Base-by-base conservation (phyloP, 2,113 vertebrate species). In the Kryptolebias marmoratus region DNA sequence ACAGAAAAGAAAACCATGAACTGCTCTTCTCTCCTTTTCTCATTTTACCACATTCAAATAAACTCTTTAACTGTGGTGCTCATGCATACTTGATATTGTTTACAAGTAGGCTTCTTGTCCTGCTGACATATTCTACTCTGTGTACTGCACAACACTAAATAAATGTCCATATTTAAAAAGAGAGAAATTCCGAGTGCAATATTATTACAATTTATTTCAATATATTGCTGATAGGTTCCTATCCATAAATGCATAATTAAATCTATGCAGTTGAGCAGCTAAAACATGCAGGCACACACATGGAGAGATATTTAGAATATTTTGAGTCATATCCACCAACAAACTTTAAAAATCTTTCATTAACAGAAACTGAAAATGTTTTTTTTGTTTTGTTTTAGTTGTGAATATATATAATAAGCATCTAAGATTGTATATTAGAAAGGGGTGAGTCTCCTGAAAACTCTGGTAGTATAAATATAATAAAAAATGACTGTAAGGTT, bases 1-100 rank as follows among this genome's bases (percentile, higher is more conserved):
- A 73, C 56, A 36, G 28, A 56, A 76, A 59, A 48, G 30, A 79
- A 65, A 69, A 10, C 54, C 18, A 49, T 53, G 27, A 68, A 57
- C 58, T 68, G 44, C 56, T 69, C 28, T 42, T 63, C 61, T 60
- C 2, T n/a, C 36, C 31, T n/a, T 44, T 39, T 18, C 15, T 66
- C 5, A n/a, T 27, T 71, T 49, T 31, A 36, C 65, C 13, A 18
- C 14, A 65, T 76, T 58, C 15, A 18, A 64, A 82, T 61, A 27
- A 30, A 55, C 28, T 16, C 1, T 31, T 63, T 14, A 52, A 65
- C 48, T 18, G 18, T 55, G 0, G 1, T 54, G 14, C 28, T 45
- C 39, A n/a, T 80, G 47, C 28, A 47, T 32, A 22, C n/a, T 64
- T 70, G 13, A 69, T 53, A 27, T 64, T 48, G 2, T 65, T 63